phyloP scores from a whole-genome alignment of 2,797 vertebrate genomes.

The Microchirus variegatus region DNA sequence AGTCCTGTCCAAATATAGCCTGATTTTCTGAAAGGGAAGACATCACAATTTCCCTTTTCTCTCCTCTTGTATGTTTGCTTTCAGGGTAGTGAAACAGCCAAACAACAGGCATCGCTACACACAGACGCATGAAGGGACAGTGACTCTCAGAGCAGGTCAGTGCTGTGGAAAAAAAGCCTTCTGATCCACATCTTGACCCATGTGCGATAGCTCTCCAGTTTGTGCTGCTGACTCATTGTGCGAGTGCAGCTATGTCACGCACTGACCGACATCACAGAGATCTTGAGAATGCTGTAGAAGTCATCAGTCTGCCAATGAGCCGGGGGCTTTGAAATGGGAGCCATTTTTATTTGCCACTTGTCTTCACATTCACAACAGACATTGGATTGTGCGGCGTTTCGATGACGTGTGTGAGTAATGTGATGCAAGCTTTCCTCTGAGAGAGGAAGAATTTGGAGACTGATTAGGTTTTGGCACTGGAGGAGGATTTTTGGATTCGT shows the following conservation, averaged over 20 bases:
- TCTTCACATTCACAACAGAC: not conserved
- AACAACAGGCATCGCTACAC: conserved; percentile 9
- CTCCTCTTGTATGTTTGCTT: conserved; percentile 29
- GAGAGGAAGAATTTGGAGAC: too few relatives aligned
- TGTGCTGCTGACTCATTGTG: conserved; percentile 26
- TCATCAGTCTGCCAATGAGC: conserved; percentile 14
- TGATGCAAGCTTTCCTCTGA: too few relatives aligned
- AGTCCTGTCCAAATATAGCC: conserved; percentile 38
- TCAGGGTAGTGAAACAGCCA: not conserved
- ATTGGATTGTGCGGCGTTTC: conserved; percentile 11
- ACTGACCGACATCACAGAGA: conserved; percentile 20
- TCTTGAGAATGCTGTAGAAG: conserved; percentile 23
- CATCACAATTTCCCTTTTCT: conserved; percentile 19
- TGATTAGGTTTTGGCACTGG: not conserved
- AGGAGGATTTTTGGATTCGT: not conserved
- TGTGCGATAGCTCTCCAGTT: conserved; percentile 11
- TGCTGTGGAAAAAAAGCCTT: conserved; percentile 8
- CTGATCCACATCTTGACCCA: conserved; percentile 11
- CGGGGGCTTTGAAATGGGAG: conserved; percentile 9
- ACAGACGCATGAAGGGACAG: conserved; percentile 1
- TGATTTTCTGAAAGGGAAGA: conserved; percentile 26
- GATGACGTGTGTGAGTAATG: conserved; percentile 7
- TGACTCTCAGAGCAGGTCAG: conserved; percentile 11
- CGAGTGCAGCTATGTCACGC: conserved; percentile 17
- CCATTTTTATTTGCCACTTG: conserved; percentile 34